A percentile compares a stretch with the other conserved stretches of the same genome.
phyloP scores from a whole-genome alignment of 1,140 invertebrate species.

The Drosophila lini region DNA sequence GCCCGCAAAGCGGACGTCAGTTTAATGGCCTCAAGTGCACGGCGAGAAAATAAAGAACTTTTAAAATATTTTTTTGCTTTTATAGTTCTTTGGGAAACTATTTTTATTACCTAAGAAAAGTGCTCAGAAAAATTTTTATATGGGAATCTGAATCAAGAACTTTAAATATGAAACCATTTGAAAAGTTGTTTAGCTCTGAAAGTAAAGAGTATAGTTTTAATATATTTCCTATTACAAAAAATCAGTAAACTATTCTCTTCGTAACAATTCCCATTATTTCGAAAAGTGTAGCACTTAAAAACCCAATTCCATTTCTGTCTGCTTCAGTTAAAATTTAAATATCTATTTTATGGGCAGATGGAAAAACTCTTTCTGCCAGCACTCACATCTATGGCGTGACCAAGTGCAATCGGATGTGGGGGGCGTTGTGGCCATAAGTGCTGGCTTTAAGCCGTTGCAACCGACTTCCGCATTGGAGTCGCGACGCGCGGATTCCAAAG shows the following conservation, averaged over 20 bases:
- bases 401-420: slow-evolving; percentile 48
- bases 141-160: neutral
- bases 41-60: slow-evolving; percentile 3
- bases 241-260: neutral
- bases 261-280: neutral
- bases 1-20: slow-evolving; percentile 12
- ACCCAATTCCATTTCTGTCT: neutral
- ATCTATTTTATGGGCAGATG: slow-evolving; percentile 3
- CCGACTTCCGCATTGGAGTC: slow-evolving; percentile 50
- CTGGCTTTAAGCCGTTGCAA: slow-evolving; percentile 31
- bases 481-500: slow-evolving; percentile 32
- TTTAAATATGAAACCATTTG: neutral
- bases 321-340: slow-evolving; percentile 1
- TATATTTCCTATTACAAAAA: neutral
- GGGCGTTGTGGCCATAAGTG: slow-evolving; percentile 37
- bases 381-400: slow-evolving; percentile 45
- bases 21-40: slow-evolving; percentile 48
- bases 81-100: neutral
- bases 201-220: neutral
- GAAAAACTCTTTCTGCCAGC: slow-evolving; percentile 7
- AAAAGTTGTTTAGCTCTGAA: neutral
- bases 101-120: neutral
- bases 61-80: neutral
- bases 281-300: slow-evolving; percentile 36
- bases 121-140: no score